Percentiles rank a stretch among this genome's conserved stretches.
phyloP scores from a whole-genome alignment of 2,888 invertebrate genomes.

The Ischnura elegans region DNA sequence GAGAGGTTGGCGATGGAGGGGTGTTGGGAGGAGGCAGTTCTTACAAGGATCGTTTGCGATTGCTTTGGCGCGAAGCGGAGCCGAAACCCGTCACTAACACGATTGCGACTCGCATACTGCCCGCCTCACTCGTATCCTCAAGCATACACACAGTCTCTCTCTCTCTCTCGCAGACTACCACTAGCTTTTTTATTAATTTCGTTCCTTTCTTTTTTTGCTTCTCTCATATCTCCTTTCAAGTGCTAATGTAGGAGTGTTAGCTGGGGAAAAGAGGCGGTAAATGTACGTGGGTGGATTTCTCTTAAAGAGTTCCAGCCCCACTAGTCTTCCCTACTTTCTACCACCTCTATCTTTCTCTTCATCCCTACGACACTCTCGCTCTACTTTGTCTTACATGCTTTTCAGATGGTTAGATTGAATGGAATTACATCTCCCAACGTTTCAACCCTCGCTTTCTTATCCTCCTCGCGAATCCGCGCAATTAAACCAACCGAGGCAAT shows the following conservation, averaged over 20 bases:
- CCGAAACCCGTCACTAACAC: background rate
- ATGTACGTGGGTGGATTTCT: background rate
- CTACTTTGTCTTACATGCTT: background rate
- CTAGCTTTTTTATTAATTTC: background rate
- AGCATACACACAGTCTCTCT: background rate
- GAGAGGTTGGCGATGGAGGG: background rate
- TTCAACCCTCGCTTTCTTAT: background rate
- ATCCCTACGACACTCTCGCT: background rate
- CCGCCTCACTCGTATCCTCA: background rate
- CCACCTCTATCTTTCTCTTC: background rate
- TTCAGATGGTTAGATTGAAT: background rate
- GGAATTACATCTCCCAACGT: background rate
- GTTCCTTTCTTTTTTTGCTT: background rate
- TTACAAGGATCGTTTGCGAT: background rate
- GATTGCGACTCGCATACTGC: background rate
- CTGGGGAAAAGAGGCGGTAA: background rate
- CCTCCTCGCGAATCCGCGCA: background rate
- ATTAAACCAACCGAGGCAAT: conserved; percentile 6
- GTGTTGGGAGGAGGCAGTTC: background rate
- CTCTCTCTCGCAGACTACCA: background rate
- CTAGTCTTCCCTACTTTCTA: too few relatives aligned
- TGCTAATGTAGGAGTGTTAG: background rate
- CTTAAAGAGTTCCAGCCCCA: background rate
- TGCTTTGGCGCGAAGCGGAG: background rate
- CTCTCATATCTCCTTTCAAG: background rate